phyloP scores from a whole-genome alignment of 2,113 vertebrate genomes.

The Mellivora capensis region DNA sequence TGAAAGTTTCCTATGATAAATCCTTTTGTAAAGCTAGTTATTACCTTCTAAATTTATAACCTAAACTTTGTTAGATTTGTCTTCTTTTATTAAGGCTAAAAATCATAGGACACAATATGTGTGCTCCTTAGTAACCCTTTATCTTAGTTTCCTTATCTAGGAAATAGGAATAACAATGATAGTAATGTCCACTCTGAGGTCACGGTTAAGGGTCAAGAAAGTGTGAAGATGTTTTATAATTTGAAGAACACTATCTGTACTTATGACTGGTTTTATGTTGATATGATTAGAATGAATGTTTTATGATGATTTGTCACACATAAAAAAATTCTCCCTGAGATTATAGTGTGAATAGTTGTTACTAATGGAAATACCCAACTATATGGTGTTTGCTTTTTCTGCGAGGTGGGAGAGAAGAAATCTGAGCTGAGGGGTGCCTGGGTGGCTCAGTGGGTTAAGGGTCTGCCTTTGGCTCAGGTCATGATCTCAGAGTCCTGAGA shows the following conservation, averaged over 20 bases:
- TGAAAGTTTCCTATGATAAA: background rate
- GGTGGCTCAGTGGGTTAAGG: background rate
- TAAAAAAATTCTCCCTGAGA: background rate
- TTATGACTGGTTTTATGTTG: background rate
- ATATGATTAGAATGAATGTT: background rate
- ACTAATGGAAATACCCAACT: background rate
- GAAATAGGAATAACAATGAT: background rate
- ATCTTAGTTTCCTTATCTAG: background rate
- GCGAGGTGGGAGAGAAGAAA: background rate
- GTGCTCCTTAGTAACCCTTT: background rate
- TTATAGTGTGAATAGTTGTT: background rate
- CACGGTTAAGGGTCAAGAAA: background rate
- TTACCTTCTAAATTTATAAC: slow-evolving; percentile 34
- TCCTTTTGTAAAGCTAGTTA: background rate
- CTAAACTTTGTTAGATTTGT: background rate
- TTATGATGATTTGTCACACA: background rate
- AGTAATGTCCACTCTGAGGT: background rate
- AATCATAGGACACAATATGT: background rate
- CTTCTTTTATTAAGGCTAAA: slow-evolving; percentile 10
- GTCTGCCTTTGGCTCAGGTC: background rate
- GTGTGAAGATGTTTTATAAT: background rate
- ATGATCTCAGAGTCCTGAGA: background rate
- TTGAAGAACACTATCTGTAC: background rate
- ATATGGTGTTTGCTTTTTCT: background rate
- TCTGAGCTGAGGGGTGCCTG: background rate